A percentile compares a stretch with the other conserved stretches of the same genome.
These are phyloP conservation scores for Steinernema feltiae DNA, from an alignment of 1,140 invertebrate genomes.

Conservation along the genomic window DNA sequence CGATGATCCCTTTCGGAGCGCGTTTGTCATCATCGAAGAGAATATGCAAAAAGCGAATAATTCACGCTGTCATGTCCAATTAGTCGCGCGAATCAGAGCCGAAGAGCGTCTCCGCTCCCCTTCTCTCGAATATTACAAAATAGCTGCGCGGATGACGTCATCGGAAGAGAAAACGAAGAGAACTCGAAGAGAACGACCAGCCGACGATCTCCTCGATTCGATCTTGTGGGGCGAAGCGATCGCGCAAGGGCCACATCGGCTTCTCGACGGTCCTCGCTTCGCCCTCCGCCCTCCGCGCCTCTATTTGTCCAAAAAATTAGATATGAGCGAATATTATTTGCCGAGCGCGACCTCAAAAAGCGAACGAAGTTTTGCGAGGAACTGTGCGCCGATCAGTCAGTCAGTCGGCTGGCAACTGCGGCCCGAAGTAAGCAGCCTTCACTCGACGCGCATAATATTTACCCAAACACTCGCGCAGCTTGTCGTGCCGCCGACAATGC, in stretches of 20 bases:
- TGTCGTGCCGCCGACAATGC: neutral
- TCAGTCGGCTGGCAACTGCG: neutral
- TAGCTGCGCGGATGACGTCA: conserved; percentile 11
- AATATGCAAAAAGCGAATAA: neutral
- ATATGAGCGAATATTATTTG: conserved; percentile 15
- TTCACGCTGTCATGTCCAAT: conserved; percentile 8
- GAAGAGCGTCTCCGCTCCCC: neutral
- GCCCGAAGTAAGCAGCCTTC: neutral
- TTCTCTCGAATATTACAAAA: conserved; percentile 13
- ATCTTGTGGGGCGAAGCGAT: neutral
- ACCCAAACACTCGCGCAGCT: conserved; percentile 11
- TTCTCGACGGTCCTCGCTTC: no score
- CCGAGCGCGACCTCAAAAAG: neutral
- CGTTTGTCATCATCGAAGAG: neutral
- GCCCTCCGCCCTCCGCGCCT: neutral
- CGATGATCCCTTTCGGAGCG: neutral
- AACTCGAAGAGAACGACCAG: neutral
- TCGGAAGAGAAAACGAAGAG: neutral
- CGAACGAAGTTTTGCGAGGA: neutral
- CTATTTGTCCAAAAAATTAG: conserved; percentile 12
- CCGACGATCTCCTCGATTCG: neutral
- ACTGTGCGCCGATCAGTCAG: no score
- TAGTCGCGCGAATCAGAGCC: neutral
- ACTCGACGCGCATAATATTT: neutral
- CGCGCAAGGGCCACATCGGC: neutral